phyloP scores from a whole-genome alignment of 1,140 invertebrate genomes.

The Tetramorium parvispinum region DNA sequence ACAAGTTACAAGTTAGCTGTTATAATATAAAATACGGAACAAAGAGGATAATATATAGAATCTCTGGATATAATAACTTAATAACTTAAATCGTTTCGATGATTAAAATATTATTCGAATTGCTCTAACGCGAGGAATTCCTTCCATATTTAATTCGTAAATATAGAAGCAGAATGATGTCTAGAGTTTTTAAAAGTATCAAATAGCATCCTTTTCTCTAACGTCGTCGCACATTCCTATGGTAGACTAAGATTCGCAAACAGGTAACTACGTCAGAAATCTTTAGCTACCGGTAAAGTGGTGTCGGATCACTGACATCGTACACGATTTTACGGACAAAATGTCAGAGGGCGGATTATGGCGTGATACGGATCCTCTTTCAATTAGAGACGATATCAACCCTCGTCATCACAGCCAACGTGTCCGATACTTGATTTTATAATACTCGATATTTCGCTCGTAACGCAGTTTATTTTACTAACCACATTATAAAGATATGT shows the following conservation, averaged over 20 bases:
- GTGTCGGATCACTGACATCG: conserved; percentile 27
- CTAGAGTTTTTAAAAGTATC: background rate
- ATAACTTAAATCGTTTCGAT: background rate
- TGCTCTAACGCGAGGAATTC: too few relatives aligned
- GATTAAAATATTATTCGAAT: background rate
- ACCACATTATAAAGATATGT: background rate
- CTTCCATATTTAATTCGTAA: background rate
- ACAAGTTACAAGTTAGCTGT: conserved; percentile 32
- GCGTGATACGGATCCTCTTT: conserved; percentile 41
- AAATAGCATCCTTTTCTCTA: background rate
- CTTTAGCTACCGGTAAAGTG: conserved; percentile 25
- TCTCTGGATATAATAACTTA: background rate
- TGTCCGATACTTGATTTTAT: conserved; percentile 11
- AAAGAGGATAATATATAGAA: background rate
- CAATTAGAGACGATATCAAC: conserved; percentile 42
- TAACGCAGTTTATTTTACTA: background rate
- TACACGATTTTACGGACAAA: conserved; percentile 23
- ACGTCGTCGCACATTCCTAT: background rate
- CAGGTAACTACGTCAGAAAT: conserved; percentile 14
- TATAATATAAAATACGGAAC: background rate
- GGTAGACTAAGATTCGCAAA: conserved; percentile 14
- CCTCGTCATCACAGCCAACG: background rate
- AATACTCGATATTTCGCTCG: background rate
- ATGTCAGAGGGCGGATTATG: conserved; percentile 34
- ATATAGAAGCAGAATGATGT: background rate